Evolutionary conservation across 1,140 invertebrate species (phyloP), one percentile per base, ranked within the genome.

Genomic region (Physella acuta): DNA sequence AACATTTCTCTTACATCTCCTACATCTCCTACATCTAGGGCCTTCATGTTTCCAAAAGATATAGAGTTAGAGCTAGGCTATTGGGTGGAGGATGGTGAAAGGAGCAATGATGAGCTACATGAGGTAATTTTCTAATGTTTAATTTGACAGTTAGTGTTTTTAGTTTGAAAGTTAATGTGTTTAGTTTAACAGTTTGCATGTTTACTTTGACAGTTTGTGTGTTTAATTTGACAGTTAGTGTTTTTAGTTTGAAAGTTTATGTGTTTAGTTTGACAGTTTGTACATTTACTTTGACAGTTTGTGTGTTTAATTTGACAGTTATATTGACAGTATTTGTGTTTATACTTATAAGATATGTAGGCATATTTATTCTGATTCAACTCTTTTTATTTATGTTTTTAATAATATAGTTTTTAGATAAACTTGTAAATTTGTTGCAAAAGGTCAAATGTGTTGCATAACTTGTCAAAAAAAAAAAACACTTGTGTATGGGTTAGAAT

Each of bases 61-160:
- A 70, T 85, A 8, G 80, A 84, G 30, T 39, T 84, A 61, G 84
- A 85, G 69, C 61, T 85, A 70, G 84, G 84, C 72, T 83, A 83
- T 63, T 85, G 84, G 84, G 76, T 83, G 20, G 84, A 85, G 73
- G 82, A 82, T 26, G 84, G 82, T 66, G 83, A 85, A 37, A 81
- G 77, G 75, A 79, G 81, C 70, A 76, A 82, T 37, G 83, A 85
- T 76, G 84, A 85, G 70, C 67, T 85, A 39, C 82, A 85, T 73
- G 79, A 85, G 77, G 83, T 85, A 68, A 72, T 55, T 53, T 17
- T 58, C 74, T 84, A 80, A 83, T 85, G 83, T n/a, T 31, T 8
- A 16, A 30, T 58, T 58, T 14, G 24, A 17, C 11, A 14, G 44
- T n/a, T 49, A 49, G n/a, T 49, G 44, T 11, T n/a, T 49, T 49